phyloP scores from a whole-genome alignment of 2,888 invertebrate species.

The Xestia sexstrigata region DNA sequence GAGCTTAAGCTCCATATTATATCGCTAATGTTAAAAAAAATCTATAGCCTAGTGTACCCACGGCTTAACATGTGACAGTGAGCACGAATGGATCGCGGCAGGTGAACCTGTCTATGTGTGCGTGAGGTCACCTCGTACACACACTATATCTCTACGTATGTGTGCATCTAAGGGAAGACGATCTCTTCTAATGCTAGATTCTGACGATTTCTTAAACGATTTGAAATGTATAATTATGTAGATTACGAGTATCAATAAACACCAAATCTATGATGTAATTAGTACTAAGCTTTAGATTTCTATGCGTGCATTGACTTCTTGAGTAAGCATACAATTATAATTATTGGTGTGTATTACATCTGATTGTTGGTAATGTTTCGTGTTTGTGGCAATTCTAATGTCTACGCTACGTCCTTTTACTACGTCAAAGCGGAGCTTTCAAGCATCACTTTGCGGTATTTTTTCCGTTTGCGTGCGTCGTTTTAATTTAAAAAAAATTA shows the following conservation, averaged over 20 bases:
- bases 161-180: constrained; percentile 72
- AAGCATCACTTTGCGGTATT: too few relatives aligned
- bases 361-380: constrained; percentile 15
- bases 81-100: constrained; percentile 87
- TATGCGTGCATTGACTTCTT: constrained; percentile 19
- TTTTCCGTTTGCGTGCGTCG: too few relatives aligned
- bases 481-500: too few relatives aligned
- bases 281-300: constrained; percentile 24
- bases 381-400: constrained; percentile 13
- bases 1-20: not conserved
- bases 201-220: constrained; percentile 60
- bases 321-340: constrained; percentile 27
- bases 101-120: constrained; percentile 83
- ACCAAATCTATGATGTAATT: constrained; percentile 39
- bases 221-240: constrained; percentile 42
- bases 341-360: constrained; percentile 5
- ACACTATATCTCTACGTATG: constrained; percentile 61
- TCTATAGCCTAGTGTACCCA: constrained; percentile 61
- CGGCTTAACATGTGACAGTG: constrained; percentile 83
- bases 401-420: constrained; percentile 11
- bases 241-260: too few relatives aligned
- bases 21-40: not conserved
- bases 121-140: constrained; percentile 84
- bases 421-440: constrained; percentile 3
- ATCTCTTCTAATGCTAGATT: constrained; percentile 68